These are phyloP conservation scores for Oreochromis mossambicus DNA, from an alignment of 2,797 vertebrate species.

Conservation along the genomic window DNA sequence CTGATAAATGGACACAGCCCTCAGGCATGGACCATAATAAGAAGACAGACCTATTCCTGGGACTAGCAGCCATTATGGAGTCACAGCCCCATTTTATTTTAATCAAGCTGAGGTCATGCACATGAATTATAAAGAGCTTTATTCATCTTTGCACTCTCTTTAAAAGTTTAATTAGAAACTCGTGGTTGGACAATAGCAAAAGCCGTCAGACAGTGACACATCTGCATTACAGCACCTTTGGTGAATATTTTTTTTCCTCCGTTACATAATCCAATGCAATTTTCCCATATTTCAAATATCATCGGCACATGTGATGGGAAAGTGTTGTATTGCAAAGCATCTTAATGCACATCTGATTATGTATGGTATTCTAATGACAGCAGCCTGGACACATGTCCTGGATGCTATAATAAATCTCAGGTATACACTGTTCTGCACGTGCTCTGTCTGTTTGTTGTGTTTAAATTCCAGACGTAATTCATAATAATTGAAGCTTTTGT, in stretches of 20 bases:
- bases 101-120: slow-evolving; percentile 24
- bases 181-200: not conserved
- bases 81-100: slow-evolving; percentile 28
- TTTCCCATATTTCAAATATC: not conserved
- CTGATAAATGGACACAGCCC: slow-evolving; percentile 22
- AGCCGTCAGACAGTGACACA: not conserved
- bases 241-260: not conserved
- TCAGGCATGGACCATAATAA: slow-evolving; percentile 16
- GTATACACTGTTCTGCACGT: not conserved
- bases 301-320: not conserved
- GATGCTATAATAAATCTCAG: not conserved
- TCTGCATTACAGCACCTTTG: not conserved
- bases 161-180: slow-evolving; percentile 20
- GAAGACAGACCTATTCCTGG: slow-evolving; percentile 31
- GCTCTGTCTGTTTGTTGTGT: not conserved
- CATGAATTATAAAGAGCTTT: slow-evolving; percentile 37
- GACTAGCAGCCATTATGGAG: slow-evolving; percentile 12
- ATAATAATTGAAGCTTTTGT: not conserved
- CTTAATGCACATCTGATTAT: not conserved
- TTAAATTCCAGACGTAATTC: not conserved
- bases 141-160: slow-evolving; percentile 3
- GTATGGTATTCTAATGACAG: not conserved
- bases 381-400: not conserved
- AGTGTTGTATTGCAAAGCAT: not conserved
- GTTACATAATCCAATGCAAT: not conserved